These are phyloP conservation scores for Sorex araneus DNA, from an alignment of 2,113 vertebrate species.

Conservation along the genomic window DNA sequence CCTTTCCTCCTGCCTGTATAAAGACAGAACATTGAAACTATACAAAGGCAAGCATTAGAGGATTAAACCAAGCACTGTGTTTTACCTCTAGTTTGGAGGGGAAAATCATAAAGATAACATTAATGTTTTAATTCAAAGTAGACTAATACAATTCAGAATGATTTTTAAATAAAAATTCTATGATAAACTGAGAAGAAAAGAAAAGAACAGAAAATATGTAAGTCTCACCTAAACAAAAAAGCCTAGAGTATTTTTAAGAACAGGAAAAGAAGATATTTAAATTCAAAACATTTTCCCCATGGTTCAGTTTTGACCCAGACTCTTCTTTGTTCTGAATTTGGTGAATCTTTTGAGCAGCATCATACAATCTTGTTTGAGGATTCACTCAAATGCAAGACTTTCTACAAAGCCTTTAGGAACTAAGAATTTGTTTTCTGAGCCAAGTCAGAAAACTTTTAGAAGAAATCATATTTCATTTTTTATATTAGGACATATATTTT, in stretches of 20 bases:
- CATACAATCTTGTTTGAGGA: not conserved
- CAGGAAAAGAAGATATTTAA: not conserved
- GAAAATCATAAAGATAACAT: not conserved
- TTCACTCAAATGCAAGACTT: not conserved
- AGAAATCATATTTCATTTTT: not conserved
- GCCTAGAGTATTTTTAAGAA: not conserved
- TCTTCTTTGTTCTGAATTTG: not conserved
- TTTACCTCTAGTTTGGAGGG: not conserved
- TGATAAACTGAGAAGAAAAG: not conserved
- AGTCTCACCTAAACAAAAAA: not conserved
- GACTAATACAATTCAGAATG: not conserved
- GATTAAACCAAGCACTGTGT: not conserved
- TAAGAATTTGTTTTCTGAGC: too few relatives aligned
- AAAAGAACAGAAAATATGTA: not conserved
- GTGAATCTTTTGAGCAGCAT: not conserved
- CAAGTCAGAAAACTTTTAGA: not conserved
- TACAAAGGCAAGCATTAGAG: not conserved
- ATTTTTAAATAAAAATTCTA: not conserved
- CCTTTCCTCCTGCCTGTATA: not conserved
- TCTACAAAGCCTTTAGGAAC: not conserved
- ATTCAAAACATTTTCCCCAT: not conserved
- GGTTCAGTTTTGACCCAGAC: fast-evolving
- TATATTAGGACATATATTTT: not conserved
- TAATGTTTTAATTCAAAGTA: not conserved
- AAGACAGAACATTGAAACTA: not conserved